phyloP scores from a whole-genome alignment of 2,797 vertebrate species.

The Rhinoraja longicauda region DNA sequence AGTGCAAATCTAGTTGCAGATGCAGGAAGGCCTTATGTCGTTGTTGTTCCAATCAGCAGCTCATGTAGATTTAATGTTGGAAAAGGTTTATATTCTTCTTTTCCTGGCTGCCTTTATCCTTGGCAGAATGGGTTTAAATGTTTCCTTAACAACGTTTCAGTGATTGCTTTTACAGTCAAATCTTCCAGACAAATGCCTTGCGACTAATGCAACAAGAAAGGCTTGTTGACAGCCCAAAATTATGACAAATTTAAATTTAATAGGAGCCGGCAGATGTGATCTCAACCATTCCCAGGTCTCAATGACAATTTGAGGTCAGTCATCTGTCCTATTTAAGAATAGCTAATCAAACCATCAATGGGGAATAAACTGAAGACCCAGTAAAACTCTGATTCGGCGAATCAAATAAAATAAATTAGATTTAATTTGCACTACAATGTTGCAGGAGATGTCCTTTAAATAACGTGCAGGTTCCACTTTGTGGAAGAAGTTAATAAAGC shows the following conservation, averaged over 20 bases:
- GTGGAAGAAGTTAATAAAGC: background rate
- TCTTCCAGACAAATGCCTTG: constrained; percentile 10
- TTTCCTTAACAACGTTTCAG: background rate
- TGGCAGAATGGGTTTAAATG: background rate
- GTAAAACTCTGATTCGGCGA: background rate
- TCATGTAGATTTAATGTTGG: background rate
- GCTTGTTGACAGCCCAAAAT: constrained; percentile 39
- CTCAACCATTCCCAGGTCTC: constrained; percentile 47
- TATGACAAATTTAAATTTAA: constrained; percentile 43
- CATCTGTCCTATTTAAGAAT: background rate
- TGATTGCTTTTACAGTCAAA: background rate
- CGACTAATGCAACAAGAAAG: background rate
- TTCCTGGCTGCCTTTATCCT: background rate
- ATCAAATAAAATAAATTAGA: background rate
- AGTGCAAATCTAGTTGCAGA: background rate
- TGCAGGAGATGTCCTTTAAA: background rate
- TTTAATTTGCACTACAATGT: background rate
- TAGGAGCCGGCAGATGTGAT: constrained; percentile 48
- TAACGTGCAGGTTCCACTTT: background rate
- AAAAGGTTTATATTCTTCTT: background rate
- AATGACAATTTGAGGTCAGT: constrained; percentile 53
- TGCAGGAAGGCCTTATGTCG: background rate
- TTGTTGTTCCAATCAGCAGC: background rate
- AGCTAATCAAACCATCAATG: background rate
- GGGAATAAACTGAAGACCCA: background rate